Percentiles rank a stretch among this genome's conserved stretches.
Evolutionary conservation across 53 echinoderm and acorn worm genomes (phyloP).

Genomic region (Pentamera pediparva): DNA sequence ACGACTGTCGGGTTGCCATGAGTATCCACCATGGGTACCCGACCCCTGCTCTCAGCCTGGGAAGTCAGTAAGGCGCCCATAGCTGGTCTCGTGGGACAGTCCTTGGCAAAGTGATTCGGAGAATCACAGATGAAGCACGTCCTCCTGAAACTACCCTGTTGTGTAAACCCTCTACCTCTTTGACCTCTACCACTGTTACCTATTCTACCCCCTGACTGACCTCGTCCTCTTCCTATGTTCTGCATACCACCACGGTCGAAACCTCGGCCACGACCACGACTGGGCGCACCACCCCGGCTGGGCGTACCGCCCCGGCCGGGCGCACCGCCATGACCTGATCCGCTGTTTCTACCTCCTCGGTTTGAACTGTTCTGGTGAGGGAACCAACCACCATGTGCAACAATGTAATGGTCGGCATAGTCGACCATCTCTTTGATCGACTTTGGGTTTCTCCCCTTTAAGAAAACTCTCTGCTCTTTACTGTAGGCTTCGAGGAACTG

Average conservation of each 20-base stretch:
- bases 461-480: constrained; percentile 7
- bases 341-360: not conserved
- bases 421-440: not conserved
- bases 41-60: no score
- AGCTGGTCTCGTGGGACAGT: constrained; percentile 3
- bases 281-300: not conserved
- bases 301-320: not conserved
- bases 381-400: constrained; percentile 35
- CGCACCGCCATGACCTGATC: not conserved
- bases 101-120: constrained; percentile 5
- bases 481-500: constrained; percentile 17
- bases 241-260: not conserved
- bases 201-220: not conserved
- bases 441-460: constrained; percentile 16
- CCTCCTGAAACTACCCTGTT: not conserved
- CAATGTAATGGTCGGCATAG: constrained; percentile 26
- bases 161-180: constrained; percentile 16
- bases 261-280: not conserved
- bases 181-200: constrained; percentile 6
- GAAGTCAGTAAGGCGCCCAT: not conserved
- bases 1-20: no score
- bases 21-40: no score
- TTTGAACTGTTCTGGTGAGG: not conserved
- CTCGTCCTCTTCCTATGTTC: constrained; percentile 1
- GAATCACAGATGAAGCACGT: constrained; percentile 1